Evolutionary conservation across 1,140 invertebrate species (phyloP), one percentile per base, ranked within the genome.

Genomic region (Helicoverpa zea): DNA sequence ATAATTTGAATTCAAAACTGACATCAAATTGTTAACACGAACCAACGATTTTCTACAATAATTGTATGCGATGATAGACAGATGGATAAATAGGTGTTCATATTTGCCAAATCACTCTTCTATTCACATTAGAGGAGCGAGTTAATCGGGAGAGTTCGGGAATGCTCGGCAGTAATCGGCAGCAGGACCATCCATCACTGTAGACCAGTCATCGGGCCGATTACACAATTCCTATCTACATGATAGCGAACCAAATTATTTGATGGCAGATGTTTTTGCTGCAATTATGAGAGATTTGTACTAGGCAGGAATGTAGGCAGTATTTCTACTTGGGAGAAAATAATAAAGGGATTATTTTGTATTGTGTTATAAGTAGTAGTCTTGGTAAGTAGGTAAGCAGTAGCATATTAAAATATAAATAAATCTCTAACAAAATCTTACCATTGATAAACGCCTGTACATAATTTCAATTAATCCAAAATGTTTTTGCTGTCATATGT

Each of bases 171-270:
- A 66, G 63, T 66, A 66, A 49, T 66, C 63, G 63, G 35, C 18
- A 80, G 43, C 74, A 16, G 74, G 76, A 87, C 80, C 88, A 90
- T 90, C 88, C 82, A 91, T 91, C 88, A 91, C 82, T 79, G 81
- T 83, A 84, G 81, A 79, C 88, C 83, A 89, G 87, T 88, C 87
- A 88, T 88, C 81, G 82, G 66, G 70, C 66, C 56, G 66, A 79
- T 79, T 82, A 82, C 75, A 74, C 49, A 76, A 82, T 61, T 81
- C 16, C 63, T 61, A 73, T 73, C 54, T 49, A 66, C 64, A 68
- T 76, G 77, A 79, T 82, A 82, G 47, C 61, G 63, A 74, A 59
- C 30, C 58, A 74, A 82, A 82, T 82, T 61, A 81, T 68, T 73
- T 59, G 30, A 74, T 82, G 59, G 52, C 43, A 79, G 76, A 58